These are phyloP conservation scores for Pocillopora verrucosa DNA, from an alignment of 64 coral and sea anemone species.

Conservation along the genomic window DNA sequence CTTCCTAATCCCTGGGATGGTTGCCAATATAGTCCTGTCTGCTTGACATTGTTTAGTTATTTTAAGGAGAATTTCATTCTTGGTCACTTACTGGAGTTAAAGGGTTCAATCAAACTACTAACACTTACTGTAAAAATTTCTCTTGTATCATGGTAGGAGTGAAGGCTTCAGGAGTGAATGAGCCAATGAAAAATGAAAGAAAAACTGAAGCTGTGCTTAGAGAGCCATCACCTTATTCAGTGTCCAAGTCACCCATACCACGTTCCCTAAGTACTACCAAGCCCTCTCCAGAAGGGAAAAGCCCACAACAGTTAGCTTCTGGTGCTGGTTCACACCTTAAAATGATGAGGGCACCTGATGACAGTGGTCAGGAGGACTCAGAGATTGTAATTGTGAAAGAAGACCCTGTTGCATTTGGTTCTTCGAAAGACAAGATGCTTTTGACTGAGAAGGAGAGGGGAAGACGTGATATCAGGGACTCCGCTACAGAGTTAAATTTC, in stretches of 20 bases:
- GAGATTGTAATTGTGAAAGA: slow-evolving; percentile 28
- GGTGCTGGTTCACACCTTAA: background rate
- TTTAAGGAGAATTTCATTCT: too few species aligned
- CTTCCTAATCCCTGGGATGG: too few species aligned
- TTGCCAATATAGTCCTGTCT: too few species aligned
- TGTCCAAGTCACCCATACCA: slow-evolving; percentile 27
- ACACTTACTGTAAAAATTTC: background rate
- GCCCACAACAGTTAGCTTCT: background rate
- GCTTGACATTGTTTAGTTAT: too few species aligned
- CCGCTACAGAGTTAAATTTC: background rate
- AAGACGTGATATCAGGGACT: background rate
- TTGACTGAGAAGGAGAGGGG: slow-evolving; percentile 16
- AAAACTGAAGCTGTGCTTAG: slow-evolving; percentile 18
- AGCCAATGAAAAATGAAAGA: slow-evolving; percentile 23
- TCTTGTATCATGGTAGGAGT: background rate
- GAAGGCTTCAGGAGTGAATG: slow-evolving; percentile 10
- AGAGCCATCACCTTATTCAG: background rate
- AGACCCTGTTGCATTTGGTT: slow-evolving; percentile 20
- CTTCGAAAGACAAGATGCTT: slow-evolving; percentile 13
- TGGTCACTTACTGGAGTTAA: too few species aligned
- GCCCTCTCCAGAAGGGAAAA: slow-evolving; percentile 4
- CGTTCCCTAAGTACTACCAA: background rate
- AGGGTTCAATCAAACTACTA: background rate
- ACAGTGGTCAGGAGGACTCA: slow-evolving; percentile 6
- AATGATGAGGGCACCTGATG: slow-evolving; percentile 10